Conservation (phyloP, 1,140 invertebrate species). For the Achatina immaculata region DNA sequence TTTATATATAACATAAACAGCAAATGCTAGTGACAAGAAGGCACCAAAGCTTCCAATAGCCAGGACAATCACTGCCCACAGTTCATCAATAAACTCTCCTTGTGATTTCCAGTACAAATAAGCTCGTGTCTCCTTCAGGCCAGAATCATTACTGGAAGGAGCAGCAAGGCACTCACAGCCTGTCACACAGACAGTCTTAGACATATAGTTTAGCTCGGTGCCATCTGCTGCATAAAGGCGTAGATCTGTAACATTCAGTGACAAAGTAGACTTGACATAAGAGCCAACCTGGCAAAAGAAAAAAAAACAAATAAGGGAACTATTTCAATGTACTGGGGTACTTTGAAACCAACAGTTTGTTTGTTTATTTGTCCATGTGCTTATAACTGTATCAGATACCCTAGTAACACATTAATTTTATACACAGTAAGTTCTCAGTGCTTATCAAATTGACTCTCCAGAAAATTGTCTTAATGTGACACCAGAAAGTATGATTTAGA, state of each 20-base stretch:
- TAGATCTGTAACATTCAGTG: constrained; percentile 34
- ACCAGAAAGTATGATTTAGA: too few relatives aligned
- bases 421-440: too few relatives aligned
- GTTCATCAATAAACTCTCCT: constrained; percentile 49
- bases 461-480: too few relatives aligned
- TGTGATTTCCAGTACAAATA: constrained; percentile 39
- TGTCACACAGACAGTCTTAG: constrained; percentile 40
- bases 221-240: constrained; percentile 42
- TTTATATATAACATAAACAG: constrained; percentile 73
- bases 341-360: too few relatives aligned
- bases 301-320: not conserved
- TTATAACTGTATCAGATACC: too few relatives aligned
- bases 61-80: constrained; percentile 56
- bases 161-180: constrained; percentile 51
- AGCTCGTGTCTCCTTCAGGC: constrained; percentile 5
- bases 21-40: constrained; percentile 70
- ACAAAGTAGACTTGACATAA: constrained; percentile 42
- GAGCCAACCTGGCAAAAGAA: constrained; percentile 47
- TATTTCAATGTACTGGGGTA: too few relatives aligned
- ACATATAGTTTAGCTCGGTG: constrained; percentile 18
- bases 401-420: too few relatives aligned
- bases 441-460: too few relatives aligned
- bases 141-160: not conserved
- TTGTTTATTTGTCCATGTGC: too few relatives aligned
- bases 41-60: constrained; percentile 51